phyloP scores from a whole-genome alignment of 2,888 invertebrate genomes.

The Drosophila yooni region DNA sequence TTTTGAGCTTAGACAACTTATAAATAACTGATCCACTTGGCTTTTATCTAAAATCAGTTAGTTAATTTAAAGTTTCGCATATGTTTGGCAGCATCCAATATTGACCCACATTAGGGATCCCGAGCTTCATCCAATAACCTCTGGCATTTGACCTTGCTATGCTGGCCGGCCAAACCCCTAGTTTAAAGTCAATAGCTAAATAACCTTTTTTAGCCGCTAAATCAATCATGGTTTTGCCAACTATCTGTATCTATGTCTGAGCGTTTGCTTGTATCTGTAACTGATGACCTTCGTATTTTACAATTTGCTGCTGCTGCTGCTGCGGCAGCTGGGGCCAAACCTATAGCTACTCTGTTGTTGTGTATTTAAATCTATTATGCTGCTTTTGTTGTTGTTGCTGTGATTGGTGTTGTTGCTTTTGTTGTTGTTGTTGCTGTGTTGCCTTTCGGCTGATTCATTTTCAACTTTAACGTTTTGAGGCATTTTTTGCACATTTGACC shows the following conservation, averaged over 20 bases:
- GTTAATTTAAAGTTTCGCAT: neutral
- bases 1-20: neutral
- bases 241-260: slow-evolving; percentile 43
- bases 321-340: slow-evolving; percentile 63
- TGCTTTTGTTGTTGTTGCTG: slow-evolving; percentile 35
- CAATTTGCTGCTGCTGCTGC: slow-evolving; percentile 51
- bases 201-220: slow-evolving; percentile 64
- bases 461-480: slow-evolving; percentile 37
- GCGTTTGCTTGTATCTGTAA: slow-evolving; percentile 68
- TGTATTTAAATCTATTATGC: slow-evolving; percentile 57
- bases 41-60: neutral
- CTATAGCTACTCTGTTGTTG: slow-evolving; percentile 47
- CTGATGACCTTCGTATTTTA: slow-evolving; percentile 74
- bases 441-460: slow-evolving; percentile 71
- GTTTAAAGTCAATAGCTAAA: slow-evolving; percentile 62
- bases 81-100: neutral
- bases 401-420: slow-evolving; percentile 30
- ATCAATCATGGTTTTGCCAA: slow-evolving; percentile 64
- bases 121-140: slow-evolving; percentile 32
- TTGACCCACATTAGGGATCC: slow-evolving; percentile 44
- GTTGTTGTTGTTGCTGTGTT: slow-evolving; percentile 7
- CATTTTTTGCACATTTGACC: slow-evolving; percentile 77
- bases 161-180: slow-evolving; percentile 50
- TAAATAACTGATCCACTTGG: neutral
- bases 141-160: slow-evolving; percentile 46